Conservation (phyloP, 2,888 invertebrate genomes). For the Nomada ferruginata region DNA sequence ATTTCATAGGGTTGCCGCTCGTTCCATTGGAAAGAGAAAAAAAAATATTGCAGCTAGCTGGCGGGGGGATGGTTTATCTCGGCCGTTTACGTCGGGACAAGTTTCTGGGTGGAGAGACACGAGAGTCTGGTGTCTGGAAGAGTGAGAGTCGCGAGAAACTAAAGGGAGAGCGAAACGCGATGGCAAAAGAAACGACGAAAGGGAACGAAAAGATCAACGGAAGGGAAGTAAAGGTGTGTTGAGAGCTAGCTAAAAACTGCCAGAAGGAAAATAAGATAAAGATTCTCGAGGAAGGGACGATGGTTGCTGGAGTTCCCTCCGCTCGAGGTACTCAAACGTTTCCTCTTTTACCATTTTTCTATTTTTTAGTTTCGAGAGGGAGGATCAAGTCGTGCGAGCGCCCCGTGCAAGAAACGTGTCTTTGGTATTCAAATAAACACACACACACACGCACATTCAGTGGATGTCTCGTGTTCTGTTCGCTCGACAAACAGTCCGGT, state of each 20-base stretch:
- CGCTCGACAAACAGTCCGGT: slow-evolving; percentile 39
- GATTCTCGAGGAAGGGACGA: background rate
- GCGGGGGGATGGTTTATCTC: background rate
- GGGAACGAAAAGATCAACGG: slow-evolving; percentile 32
- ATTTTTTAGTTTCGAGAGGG: slow-evolving; percentile 17
- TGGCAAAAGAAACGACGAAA: slow-evolving; percentile 28
- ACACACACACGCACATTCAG: slow-evolving; percentile 70
- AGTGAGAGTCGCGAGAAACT: slow-evolving; percentile 34
- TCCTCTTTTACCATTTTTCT: slow-evolving; percentile 7
- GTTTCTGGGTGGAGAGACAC: slow-evolving; percentile 26
- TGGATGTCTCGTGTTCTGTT: slow-evolving; percentile 66
- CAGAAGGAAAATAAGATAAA: slow-evolving; percentile 29
- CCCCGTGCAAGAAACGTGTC: slow-evolving; percentile 77
- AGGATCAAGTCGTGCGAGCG: slow-evolving; percentile 75
- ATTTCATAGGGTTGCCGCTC: background rate
- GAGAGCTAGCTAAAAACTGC: slow-evolving; percentile 26
- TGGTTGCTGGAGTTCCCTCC: slow-evolving; percentile 13
- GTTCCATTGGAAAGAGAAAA: too few relatives aligned
- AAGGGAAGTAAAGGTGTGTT: slow-evolving; percentile 15
- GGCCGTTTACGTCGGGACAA: slow-evolving; percentile 21
- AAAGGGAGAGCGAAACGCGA: slow-evolving; percentile 24
- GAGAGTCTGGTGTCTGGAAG: slow-evolving; percentile 40
- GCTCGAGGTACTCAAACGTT: slow-evolving; percentile 17
- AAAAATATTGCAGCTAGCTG: background rate
- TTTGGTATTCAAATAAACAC: slow-evolving; percentile 34